Base-by-base conservation (phyloP, 2,797 vertebrate species). In the Chiloscyllium punctatum region DNA sequence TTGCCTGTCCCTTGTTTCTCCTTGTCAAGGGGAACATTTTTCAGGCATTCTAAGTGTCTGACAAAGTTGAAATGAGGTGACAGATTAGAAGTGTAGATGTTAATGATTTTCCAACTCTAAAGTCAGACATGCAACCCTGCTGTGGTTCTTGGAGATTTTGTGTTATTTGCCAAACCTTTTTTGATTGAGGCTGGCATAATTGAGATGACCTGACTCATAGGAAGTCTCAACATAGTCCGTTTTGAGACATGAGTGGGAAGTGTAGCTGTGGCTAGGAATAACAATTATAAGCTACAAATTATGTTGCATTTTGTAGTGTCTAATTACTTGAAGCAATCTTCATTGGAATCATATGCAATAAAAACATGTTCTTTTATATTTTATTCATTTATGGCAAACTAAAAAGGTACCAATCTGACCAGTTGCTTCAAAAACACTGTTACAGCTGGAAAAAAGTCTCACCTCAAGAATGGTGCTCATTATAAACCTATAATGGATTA, bases 11-110 rank as follows among this genome's bases (percentile, higher is more conserved):
- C 66, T 37, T 92, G n/a, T n/a, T 92, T 42, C 90, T 27, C 37
- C 90, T 66, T 18, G 53, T 66, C 87, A 90, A 90, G n/a, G 87
- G 30, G 87, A 90, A 57, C 27, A 62, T 90, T 90, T 90, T 90
- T 33, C 27, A 62, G 27, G 15, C 4, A 33, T 33, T 30, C 53
- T 62, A 57, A 13, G 27, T 90, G 53, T 16, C 51, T 62, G 25
- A 90, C 51, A 57, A n/a, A 90, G 25, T 90, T 57, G 13, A 25
- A 88, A 57, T 88, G 27, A 62, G 57, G 57, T 62, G 57, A 11
- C 57, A 62, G 57, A 30, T 88, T 53, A 33, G 23, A 53, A 88
- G 86, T 88, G 86, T 33, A 30, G 48, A 53, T 57, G 57, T 57
- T 33, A 15, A 1, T 82, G 77, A 42, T 37, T 42, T 42, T 82